Base-by-base conservation (phyloP, 2,888 invertebrate genomes). In the Pemphredon lugubris region DNA sequence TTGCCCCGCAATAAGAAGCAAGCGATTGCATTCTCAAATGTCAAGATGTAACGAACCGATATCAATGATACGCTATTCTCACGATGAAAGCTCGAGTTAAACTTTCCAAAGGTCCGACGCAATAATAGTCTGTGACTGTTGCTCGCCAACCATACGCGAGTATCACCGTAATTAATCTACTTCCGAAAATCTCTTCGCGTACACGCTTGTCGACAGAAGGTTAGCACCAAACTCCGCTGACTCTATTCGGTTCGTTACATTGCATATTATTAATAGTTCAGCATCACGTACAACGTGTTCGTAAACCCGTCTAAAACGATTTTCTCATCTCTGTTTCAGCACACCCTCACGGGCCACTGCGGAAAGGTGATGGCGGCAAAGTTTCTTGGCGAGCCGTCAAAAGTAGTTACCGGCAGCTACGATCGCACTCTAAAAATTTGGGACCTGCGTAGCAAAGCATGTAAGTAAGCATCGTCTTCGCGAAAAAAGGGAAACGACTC, bases 341-440 rank as follows among this genome's bases (percentile, higher is more conserved):
- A 96, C 90, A 96, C 97, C 51, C 91, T 98, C 83, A 97, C 97
- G 54, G 98, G 98, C 34, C 99, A 99, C 92, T 96, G 97, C 86
- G 98, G 96, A 57, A 99, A 99, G 92, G 99, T 99, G 77, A 94
- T 98, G 93, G 96, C 98, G 16, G 99, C 98, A 32, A 97, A 97
- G 91, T 98, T 98, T 91, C 94, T 98, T 81, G 96, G 97, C 61
- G 97, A 97, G 83, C 94, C 95, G 13, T 94, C 94, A 72, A 97
- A 97, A 92, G 97, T 98, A 66, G 98, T 98, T 67, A 97, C 98
- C 32, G 99, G 99, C 75, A 98, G 98, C 90, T 96, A 98, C 91
- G 99, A 99, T 91, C 93, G 99, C 77, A 99, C 99, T 26, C 92
- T 99, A 67, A 99, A 99, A 93, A 95, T 99, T 87, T 99, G 99